phyloP scores from a whole-genome alignment of 2,113 vertebrate species.

The Nothobranchius furzeri region DNA sequence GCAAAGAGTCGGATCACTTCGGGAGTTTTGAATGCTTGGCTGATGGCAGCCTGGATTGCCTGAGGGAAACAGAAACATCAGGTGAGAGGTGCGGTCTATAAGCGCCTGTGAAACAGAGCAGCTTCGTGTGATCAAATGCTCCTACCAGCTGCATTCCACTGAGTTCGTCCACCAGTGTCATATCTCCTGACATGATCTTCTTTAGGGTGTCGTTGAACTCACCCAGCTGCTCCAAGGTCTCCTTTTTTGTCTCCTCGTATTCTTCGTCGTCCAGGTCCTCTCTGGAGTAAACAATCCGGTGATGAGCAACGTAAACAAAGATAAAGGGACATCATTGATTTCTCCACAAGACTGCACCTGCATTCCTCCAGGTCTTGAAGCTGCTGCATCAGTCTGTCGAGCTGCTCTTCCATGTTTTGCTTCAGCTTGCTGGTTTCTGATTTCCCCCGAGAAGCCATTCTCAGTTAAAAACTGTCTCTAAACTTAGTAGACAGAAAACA shows the following conservation, averaged over 20 bases:
- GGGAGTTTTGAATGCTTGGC: conserved; percentile 98
- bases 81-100: neutral
- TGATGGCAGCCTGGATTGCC: conserved; percentile 98
- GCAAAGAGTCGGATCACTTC: conserved; percentile 98
- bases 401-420: conserved; percentile 96
- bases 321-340: neutral
- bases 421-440: conserved; percentile 93
- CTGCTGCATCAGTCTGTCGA: conserved; percentile 96
- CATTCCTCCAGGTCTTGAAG: conserved; percentile 96
- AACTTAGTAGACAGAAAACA: neutral
- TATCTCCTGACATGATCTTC: conserved; percentile 97
- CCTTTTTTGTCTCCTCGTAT: conserved; percentile 96
- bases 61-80: conserved; percentile 59
- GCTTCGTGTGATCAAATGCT: neutral
- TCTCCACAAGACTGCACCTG: conserved; percentile 79
- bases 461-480: conserved; percentile 20
- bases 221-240: conserved; percentile 93
- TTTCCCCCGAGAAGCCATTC: conserved; percentile 95
- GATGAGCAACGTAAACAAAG: neutral
- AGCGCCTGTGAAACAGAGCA: neutral
- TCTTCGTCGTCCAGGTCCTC: conserved; percentile 95
- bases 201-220: conserved; percentile 96
- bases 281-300: conserved; percentile 65
- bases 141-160: conserved; percentile 96
- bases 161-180: conserved; percentile 96